These are phyloP conservation scores for Amblyornis subalaris DNA, from an alignment of 2,113 vertebrate genomes.

Conservation along the genomic window DNA sequence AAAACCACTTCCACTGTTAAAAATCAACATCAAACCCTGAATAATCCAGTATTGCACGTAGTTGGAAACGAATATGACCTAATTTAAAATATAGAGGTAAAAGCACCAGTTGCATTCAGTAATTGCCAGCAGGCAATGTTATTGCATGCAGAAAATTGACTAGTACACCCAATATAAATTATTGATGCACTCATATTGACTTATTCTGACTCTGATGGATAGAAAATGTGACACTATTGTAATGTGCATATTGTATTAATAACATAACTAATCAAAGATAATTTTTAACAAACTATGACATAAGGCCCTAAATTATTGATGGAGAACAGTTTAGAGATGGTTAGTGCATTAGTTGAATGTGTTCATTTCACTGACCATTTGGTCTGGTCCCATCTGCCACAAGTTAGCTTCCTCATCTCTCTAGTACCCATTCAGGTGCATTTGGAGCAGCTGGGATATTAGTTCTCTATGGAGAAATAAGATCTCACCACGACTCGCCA, in stretches of 20 bases:
- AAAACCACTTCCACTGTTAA: background rate
- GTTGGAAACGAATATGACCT: background rate
- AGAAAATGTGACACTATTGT: slow-evolving; percentile 42
- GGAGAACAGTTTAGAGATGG: slow-evolving; percentile 56
- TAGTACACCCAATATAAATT: slow-evolving; percentile 53
- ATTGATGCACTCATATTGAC: slow-evolving; percentile 59
- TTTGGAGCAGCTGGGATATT: slow-evolving; percentile 69
- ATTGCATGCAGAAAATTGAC: slow-evolving; percentile 41
- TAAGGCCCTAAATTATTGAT: slow-evolving; percentile 65
- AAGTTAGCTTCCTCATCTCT: slow-evolving; percentile 43
- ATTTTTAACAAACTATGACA: slow-evolving; percentile 61
- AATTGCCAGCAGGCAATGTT: slow-evolving; percentile 27
- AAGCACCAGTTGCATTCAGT: slow-evolving; percentile 45
- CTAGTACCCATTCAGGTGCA: slow-evolving; percentile 62
- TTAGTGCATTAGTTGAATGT: slow-evolving; percentile 57
- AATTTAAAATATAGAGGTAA: slow-evolving; percentile 7
- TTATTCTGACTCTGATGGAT: slow-evolving; percentile 50
- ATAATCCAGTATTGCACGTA: background rate
- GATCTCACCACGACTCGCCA: slow-evolving; percentile 47
- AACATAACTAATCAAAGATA: slow-evolving; percentile 58
- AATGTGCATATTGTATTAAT: slow-evolving; percentile 64
- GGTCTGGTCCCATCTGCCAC: slow-evolving; percentile 66
- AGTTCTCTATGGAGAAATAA: slow-evolving; percentile 64
- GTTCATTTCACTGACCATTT: slow-evolving; percentile 70
- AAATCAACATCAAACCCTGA: background rate